Base-by-base conservation (phyloP, 1,140 invertebrate genomes). In the Apis laboriosa region DNA sequence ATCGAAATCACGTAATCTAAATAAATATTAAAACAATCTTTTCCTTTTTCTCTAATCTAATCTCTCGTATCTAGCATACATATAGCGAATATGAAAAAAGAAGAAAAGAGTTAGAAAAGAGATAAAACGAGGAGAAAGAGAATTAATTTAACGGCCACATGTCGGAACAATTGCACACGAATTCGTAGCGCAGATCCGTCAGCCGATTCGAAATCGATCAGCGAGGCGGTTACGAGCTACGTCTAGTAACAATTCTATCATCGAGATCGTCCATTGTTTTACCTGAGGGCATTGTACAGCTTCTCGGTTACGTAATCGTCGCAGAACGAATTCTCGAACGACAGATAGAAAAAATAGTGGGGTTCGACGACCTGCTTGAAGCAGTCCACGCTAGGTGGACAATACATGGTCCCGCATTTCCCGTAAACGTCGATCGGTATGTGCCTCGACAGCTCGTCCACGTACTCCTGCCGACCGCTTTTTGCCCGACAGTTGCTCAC, bases 391-490 rank as follows among this genome's bases (percentile, higher is more conserved):
- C 92, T 75, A 5, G 68, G 78, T 0, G 90, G 68, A 89, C 95
- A 95, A 9, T 87, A 85, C 56, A 56, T 15, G 21, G 81, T 77
- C 11, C 95, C 95, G 92, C 97, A 98, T 0, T 77, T 83, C n/a
- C 97, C 97, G 85, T 95, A 97, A n/a, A 97, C 94, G 90, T 97
- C 96, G 0, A 97, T 94, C 5, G 89, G 67, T 67, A 97, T 94
- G 85, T 95, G 92, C 56, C 94, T 92, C 70, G 94, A 86, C 5
- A 97, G 91, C 83, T 96, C 90, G n/a, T 90, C 77, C 0, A 95
- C 95, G 87, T 95, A 96, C 1, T 92, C 64, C 84, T 95, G 92
- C 19, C 97, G 91, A 3, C 91, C 91, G 84, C 95, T 95, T 17
- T 83, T 86, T 0, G 95, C 92, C 4, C 87, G 19, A 87, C 97